Conservation (phyloP, 2,113 vertebrate genomes). For the Oreochromis aureus region DNA sequence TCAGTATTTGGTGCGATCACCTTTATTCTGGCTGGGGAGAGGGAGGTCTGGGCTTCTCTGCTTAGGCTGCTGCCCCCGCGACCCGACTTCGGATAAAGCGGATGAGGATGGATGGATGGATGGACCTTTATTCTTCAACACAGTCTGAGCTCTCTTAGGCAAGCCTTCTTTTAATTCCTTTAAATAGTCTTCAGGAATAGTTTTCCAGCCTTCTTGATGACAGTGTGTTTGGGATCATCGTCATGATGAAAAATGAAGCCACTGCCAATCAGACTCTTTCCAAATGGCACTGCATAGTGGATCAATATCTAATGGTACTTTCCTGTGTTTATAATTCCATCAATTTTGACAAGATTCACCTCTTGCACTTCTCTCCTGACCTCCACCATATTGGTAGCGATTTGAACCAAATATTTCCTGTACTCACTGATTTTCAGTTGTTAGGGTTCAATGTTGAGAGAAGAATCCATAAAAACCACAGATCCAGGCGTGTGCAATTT, state of each 20-base stretch:
- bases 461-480: no score
- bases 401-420: background rate
- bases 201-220: background rate
- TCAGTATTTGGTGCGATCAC: background rate
- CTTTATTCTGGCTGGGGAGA: no score
- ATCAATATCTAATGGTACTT: background rate
- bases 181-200: background rate
- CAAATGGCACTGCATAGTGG: background rate
- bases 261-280: background rate
- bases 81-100: no score
- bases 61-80: no score
- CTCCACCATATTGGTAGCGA: background rate
- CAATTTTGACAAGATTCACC: background rate
- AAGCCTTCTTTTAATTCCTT: background rate
- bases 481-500: no score
- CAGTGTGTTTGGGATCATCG: background rate
- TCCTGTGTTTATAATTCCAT: background rate
- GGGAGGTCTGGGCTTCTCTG: no score
- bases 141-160: background rate
- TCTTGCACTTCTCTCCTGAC: background rate
- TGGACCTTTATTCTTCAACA: background rate
- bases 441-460: no score
- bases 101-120: no score
- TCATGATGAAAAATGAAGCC: background rate
- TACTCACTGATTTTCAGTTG: background rate